Evolutionary conservation across 2,113 vertebrate genomes (phyloP).

Genomic region (Phylloscopus trochiloides): DNA sequence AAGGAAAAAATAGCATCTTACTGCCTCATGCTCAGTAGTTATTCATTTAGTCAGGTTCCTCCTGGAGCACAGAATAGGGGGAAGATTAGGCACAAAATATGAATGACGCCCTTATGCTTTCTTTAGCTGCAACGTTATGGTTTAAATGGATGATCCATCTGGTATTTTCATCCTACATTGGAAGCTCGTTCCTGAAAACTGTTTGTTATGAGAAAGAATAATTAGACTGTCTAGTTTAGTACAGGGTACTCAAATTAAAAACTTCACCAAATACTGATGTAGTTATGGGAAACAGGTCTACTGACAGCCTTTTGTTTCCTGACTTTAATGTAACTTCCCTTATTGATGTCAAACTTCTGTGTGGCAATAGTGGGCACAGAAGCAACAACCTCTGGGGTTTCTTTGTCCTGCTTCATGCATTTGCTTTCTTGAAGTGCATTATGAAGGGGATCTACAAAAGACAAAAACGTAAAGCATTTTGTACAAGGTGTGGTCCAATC

Average conservation of each 20-base stretch:
- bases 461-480: background rate
- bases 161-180: slow-evolving; percentile 3
- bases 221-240: background rate
- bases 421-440: background rate
- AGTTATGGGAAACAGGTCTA: background rate
- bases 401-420: background rate
- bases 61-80: background rate
- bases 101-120: slow-evolving; percentile 19
- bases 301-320: background rate
- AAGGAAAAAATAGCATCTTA: background rate
- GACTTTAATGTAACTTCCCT: background rate
- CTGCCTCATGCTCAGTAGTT: background rate
- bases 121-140: background rate
- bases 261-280: background rate
- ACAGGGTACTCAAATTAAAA: background rate
- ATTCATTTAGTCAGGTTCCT: background rate
- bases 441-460: background rate
- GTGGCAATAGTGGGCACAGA: background rate
- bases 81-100: background rate
- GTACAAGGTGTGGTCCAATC: background rate
- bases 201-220: background rate
- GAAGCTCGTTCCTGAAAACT: background rate
- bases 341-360: background rate
- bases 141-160: slow-evolving; percentile 28
- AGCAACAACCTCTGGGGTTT: background rate